These are phyloP conservation scores for Drosophila micromelanica DNA, from an alignment of 1,140 invertebrate genomes.

Conservation along the genomic window DNA sequence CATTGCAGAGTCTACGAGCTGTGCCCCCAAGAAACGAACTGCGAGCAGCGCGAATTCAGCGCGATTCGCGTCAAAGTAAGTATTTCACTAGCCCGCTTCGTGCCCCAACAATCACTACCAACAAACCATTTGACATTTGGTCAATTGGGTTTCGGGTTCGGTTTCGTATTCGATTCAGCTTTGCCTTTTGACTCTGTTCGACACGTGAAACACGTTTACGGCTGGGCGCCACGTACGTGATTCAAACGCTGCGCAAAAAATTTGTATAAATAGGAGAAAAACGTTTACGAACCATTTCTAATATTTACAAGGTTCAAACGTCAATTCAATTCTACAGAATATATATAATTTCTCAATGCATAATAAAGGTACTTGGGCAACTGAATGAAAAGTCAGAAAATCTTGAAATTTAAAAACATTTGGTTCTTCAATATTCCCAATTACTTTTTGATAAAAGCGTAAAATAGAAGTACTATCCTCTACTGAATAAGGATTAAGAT, in stretches of 20 bases:
- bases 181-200: slow-evolving; percentile 30
- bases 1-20: slow-evolving; percentile 74
- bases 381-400: too few species aligned
- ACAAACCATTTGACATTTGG: slow-evolving; percentile 38
- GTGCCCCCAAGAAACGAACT: slow-evolving; percentile 77
- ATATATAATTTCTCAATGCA: too few species aligned
- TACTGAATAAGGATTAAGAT: too few species aligned
- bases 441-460: too few species aligned
- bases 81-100: slow-evolving; percentile 54
- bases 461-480: too few species aligned
- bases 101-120: slow-evolving; percentile 38
- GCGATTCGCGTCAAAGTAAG: slow-evolving; percentile 80
- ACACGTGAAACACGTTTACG: slow-evolving; percentile 72
- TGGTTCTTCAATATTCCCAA: too few species aligned
- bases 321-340: too few species aligned
- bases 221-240: slow-evolving; percentile 42
- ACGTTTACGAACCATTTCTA: background rate
- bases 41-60: slow-evolving; percentile 77
- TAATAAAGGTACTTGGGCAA: too few species aligned
- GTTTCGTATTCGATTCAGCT: slow-evolving; percentile 13
- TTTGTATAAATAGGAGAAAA: slow-evolving; percentile 9
- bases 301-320: too few species aligned
- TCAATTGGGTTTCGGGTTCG: slow-evolving; percentile 39
- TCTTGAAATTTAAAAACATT: too few species aligned
- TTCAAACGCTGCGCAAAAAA: slow-evolving; percentile 32